Evolutionary conservation across 2,113 vertebrate genomes (phyloP).

Genomic region (Triplophysa dalaica): DNA sequence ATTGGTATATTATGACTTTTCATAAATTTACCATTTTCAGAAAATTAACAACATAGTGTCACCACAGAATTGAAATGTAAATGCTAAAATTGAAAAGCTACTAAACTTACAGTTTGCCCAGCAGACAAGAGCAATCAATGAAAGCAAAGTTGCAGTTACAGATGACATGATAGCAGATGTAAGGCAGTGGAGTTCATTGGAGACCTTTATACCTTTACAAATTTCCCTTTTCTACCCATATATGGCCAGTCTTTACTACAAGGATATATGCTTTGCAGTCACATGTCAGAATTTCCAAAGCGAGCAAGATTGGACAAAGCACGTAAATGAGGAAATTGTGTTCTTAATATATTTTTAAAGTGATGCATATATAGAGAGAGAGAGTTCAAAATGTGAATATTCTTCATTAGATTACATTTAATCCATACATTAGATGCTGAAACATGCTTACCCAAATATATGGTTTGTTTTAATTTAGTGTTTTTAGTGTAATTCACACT

Average conservation of each 20-base stretch:
- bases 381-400: too few species aligned
- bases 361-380: too few species aligned
- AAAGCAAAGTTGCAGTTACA: conserved; percentile 10
- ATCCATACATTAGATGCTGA: too few species aligned
- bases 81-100: background rate
- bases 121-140: conserved; percentile 8
- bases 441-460: too few species aligned
- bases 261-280: background rate
- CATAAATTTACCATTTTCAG: background rate
- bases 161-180: conserved; percentile 36
- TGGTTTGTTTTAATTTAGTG: background rate
- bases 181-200: background rate
- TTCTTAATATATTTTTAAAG: too few species aligned
- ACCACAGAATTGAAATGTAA: background rate
- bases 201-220: background rate
- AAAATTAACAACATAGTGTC: background rate
- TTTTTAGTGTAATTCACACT: background rate
- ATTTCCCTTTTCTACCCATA: background rate
- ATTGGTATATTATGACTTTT: background rate
- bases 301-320: background rate
- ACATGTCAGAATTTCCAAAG: background rate
- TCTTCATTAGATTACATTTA: too few species aligned
- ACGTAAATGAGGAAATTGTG: too few species aligned
- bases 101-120: conserved; percentile 39
- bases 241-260: too few species aligned